phyloP scores from a whole-genome alignment of 64 coral and sea anemone species.

The Stylophora pistillata region DNA sequence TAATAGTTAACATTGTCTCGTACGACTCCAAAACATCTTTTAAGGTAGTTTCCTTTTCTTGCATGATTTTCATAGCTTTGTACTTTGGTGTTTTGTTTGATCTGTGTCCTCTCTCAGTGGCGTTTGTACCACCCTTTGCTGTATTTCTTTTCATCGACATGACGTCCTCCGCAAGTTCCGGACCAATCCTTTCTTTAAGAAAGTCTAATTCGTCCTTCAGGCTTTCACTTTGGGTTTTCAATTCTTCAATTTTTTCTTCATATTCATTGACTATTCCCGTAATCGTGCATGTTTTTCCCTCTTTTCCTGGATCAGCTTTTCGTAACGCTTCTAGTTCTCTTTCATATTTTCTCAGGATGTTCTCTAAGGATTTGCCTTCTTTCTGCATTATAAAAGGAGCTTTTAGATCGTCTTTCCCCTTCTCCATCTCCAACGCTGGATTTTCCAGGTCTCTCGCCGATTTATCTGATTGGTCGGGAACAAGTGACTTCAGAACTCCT shows the following conservation, averaged over 20 bases:
- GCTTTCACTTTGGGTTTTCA: background rate
- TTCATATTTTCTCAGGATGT: background rate
- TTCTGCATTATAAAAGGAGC: background rate
- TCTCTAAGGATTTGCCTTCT: background rate
- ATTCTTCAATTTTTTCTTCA: background rate
- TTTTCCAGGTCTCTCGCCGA: slow-evolving; percentile 8
- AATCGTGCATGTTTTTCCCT: background rate
- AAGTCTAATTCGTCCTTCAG: background rate
- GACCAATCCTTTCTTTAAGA: slow-evolving; percentile 22
- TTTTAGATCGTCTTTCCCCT: background rate
- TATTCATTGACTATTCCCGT: background rate
- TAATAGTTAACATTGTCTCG: background rate
- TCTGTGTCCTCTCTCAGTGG: background rate
- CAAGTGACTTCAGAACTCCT: background rate
- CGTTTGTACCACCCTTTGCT: background rate
- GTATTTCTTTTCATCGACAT: background rate
- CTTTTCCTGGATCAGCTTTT: background rate
- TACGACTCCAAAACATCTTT: slow-evolving; percentile 28
- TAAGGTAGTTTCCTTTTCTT: background rate
- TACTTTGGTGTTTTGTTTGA: background rate
- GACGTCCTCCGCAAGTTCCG: background rate
- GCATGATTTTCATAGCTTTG: slow-evolving; percentile 40
- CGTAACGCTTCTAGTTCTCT: background rate
- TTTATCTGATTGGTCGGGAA: background rate
- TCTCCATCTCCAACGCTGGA: background rate